Evolutionary conservation across 2,113 vertebrate species (phyloP).

Genomic region (Strix uralensis): DNA sequence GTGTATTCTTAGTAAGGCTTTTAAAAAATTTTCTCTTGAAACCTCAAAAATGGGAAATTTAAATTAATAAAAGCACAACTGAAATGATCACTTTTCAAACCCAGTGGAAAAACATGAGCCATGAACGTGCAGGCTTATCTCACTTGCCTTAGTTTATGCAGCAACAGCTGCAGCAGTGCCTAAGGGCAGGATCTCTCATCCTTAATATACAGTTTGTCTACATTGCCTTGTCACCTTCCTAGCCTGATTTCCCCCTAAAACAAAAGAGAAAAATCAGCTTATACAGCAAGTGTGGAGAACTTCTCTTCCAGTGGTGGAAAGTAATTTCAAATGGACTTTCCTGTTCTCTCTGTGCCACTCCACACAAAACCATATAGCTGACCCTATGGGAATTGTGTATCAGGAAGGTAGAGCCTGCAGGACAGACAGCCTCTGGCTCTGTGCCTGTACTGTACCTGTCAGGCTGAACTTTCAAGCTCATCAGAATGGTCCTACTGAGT

Average conservation of each 20-base stretch:
- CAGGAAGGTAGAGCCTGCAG: background rate
- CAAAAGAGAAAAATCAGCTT: background rate
- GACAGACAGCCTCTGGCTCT: background rate
- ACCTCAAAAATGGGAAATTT: background rate
- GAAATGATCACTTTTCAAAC: background rate
- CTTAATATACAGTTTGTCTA: background rate
- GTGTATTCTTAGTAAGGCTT: background rate
- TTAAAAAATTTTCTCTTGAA: background rate
- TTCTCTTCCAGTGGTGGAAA: background rate
- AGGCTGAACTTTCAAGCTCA: background rate
- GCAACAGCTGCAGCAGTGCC: background rate
- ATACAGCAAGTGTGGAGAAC: background rate
- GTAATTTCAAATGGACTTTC: background rate
- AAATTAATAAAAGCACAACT: background rate
- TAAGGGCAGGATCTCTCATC: background rate
- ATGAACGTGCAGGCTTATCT: fast-evolving
- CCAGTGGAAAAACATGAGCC: fast-evolving
- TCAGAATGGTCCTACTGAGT: fast-evolving
- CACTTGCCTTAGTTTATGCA: background rate
- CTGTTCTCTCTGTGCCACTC: background rate
- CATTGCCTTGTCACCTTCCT: background rate
- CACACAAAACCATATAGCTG: background rate
- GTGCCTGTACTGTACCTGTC: background rate
- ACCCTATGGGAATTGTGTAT: background rate
- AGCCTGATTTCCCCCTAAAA: background rate